phyloP scores from a whole-genome alignment of 2,888 invertebrate genomes.

The Mesochorus sp. region DNA sequence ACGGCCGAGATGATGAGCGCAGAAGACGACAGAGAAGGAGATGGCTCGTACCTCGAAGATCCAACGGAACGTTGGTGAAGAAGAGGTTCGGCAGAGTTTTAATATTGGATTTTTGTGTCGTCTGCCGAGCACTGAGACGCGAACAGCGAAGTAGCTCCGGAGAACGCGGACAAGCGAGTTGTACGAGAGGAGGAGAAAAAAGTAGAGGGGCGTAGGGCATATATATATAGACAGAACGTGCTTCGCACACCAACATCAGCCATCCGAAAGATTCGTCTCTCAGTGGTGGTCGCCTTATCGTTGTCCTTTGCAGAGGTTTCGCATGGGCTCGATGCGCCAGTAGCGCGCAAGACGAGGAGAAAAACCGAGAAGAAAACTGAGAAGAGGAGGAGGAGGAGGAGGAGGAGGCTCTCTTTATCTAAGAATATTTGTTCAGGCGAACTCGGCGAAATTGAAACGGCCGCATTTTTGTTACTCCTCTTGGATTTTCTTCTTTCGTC shows the following conservation, averaged over 20 bases:
- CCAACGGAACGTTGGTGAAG: slow-evolving; percentile 11
- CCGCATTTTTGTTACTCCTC: slow-evolving; percentile 67
- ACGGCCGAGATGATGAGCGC: not conserved
- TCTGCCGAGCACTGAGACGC: slow-evolving; percentile 39
- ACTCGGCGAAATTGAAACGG: slow-evolving; percentile 72
- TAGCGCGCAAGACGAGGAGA: slow-evolving; percentile 35
- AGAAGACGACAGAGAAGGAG: not conserved
- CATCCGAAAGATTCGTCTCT: slow-evolving; percentile 58
- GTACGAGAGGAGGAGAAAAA: slow-evolving; percentile 10
- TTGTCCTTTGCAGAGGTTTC: slow-evolving; percentile 45
- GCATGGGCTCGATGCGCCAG: slow-evolving; percentile 35
- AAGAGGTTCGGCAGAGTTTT: slow-evolving; percentile 54
- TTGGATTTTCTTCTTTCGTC: slow-evolving; percentile 56
- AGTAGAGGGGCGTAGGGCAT: slow-evolving; percentile 4
- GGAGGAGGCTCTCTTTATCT: slow-evolving; percentile 72
- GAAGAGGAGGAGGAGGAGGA: slow-evolving; percentile 50
- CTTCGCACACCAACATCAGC: slow-evolving; percentile 64
- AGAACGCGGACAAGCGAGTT: slow-evolving; percentile 36
- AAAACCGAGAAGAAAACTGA: slow-evolving; percentile 41
- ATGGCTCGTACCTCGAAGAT: slow-evolving; percentile 21
- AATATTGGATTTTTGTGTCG: slow-evolving; percentile 65
- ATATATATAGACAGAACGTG: slow-evolving; percentile 24
- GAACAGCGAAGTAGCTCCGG: slow-evolving; percentile 35
- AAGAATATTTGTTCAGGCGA: slow-evolving; percentile 74
- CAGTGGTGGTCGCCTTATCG: slow-evolving; percentile 27